phyloP scores from a whole-genome alignment of 2,888 invertebrate genomes.

The Pyrrhia umbra region DNA sequence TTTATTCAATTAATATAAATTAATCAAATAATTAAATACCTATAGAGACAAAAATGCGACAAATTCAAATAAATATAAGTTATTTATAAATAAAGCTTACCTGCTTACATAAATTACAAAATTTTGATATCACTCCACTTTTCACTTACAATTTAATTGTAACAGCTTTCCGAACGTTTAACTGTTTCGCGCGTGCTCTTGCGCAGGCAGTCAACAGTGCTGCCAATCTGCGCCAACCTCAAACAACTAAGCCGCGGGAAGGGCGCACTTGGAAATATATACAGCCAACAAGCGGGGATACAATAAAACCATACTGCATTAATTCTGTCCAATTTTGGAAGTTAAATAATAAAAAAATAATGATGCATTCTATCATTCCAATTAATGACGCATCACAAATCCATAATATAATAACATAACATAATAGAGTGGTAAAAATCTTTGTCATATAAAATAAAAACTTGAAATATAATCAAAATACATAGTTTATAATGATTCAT shows the following conservation, averaged over 20 bases:
- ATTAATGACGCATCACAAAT: no score
- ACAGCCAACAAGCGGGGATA: conserved; percentile 71
- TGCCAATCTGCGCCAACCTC: conserved; percentile 58
- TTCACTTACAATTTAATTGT: conserved; percentile 38
- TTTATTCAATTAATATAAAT: neutral
- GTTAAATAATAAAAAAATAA: neutral
- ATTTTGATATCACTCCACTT: conserved; percentile 45
- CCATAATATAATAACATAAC: no score
- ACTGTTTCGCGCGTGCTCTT: conserved; percentile 62
- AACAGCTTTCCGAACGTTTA: conserved; percentile 38
- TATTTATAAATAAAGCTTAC: conserved; percentile 23
- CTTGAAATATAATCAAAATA: no score
- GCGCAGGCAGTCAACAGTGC: conserved; percentile 64
- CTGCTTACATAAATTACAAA: conserved; percentile 26
- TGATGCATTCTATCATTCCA: no score
- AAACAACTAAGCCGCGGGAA: conserved; percentile 76
- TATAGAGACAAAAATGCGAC: neutral
- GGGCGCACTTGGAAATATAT: conserved; percentile 74
- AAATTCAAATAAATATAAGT: neutral
- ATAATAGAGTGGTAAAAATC: no score
- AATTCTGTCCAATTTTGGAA: neutral
- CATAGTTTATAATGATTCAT: no score
- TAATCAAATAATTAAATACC: neutral
- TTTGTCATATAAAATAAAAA: no score
- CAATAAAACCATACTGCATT: conserved; percentile 33